Evolutionary conservation across 2,888 invertebrate species (phyloP), one percentile per base, ranked within the genome.

Genomic region (Tenthredo notha): DNA sequence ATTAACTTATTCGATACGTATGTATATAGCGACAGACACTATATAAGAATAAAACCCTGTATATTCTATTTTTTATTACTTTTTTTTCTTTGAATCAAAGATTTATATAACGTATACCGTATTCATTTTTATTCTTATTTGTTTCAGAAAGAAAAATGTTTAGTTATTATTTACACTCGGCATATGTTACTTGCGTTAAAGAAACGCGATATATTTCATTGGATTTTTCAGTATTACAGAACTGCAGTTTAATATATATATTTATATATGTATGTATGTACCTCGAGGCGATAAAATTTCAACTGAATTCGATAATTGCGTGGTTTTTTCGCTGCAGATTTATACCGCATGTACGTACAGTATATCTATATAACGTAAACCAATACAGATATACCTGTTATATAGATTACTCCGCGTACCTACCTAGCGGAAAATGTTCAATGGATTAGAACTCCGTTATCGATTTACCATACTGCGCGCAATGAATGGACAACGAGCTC

Each of bases 401-500:
- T n/a, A 54, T n/a, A 18, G 58, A 58, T 58, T 58, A 61, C 21
- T 21, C 25, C 25, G 43, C 10, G 12, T 74, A 74, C 40, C 40
- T 74, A 74, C 40, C 40, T 74, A 33, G 67, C 74, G 74, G 29
- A 43, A 43, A 74, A 74, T 43, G 74, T 43, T 74, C 47, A 74
- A 74, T 74, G 74, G 74, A 43, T 43, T 15, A 74, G 74, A 74
- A 74, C 43, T 6, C 43, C 74, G 74, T 43, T 74, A 74, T 74
- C 74, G 74, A 74, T 74, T 40, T 33, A 67, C 43, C 40, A 18
- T 21, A 40, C 21, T 25, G 43, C n/a, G 43, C 40, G 21, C 40
- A n/a, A 25, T 15, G 74, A 74, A 74, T 74, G 43, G 43, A 74
- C 74, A 74, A 74, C 74, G 40, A 74, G 74, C 74, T 74, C 40